Base-by-base conservation (phyloP, 2,888 invertebrate species). In the Achlya flavicornis region DNA sequence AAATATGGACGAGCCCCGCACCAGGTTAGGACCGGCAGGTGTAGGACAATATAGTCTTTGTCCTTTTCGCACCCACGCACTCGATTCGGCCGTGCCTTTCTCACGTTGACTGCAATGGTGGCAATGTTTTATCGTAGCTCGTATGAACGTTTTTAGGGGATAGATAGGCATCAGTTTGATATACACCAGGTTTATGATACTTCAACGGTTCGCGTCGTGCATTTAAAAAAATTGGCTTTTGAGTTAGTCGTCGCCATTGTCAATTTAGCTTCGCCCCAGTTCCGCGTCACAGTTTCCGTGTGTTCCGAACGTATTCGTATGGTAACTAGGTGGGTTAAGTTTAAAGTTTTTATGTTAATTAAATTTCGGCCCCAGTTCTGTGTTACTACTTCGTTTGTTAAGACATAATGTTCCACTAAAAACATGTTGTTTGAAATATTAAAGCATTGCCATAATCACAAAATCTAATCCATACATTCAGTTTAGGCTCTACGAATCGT, bases 21-120 rank as follows among this genome's bases (percentile, higher is more conserved):
- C 90, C 92, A 91, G 91, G 89, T 92, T 91, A 88, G 79, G 83
- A 73, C 75, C 77, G 87, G 89, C 93, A 92, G 92, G 92, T 91
- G 92, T 83, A 86, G 82, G 81, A 88, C 87, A 88, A 89, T 79
- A 83, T 10, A 53, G 16, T 75, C 80, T 72, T 78, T 70, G 75
- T 89, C 91, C 79, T 86, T 76, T 75, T 91, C 81, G 72, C 86
- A 75, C 89, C 73, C 69, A 75, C 75, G 63, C 77, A 66, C 63
- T 59, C 61, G 43, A 65, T 61, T 64, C 70, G 71, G 61, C 64
- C 64, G 64, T 70, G 71, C 68, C 82, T 77, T 41, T 84, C 83
- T 53, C 79, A 69, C 78, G 69, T 78, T 78, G 78, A 80, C 84
- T 80, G 85, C 83, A 80, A 81, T 81, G 78, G 48, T 19, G 38